phyloP scores from a whole-genome alignment of 2,888 invertebrate species.

The Xylophagus ater region DNA sequence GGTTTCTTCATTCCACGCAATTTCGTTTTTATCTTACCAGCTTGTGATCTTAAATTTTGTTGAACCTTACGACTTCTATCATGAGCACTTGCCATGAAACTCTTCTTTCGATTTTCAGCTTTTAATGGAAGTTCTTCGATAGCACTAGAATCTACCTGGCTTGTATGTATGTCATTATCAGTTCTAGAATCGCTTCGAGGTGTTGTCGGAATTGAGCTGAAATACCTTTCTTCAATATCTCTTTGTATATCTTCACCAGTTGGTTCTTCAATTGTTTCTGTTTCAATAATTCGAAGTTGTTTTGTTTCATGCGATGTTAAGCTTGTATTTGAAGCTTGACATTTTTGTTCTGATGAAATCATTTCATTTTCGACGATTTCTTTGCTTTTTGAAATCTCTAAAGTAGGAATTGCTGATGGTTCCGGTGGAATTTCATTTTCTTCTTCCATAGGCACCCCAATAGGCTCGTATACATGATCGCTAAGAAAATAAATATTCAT shows the following conservation, averaged over 20 bases:
- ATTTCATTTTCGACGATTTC: constrained; percentile 6
- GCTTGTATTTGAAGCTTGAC: constrained; percentile 30
- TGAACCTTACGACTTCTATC: constrained; percentile 47
- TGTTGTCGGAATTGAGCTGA: constrained; percentile 46
- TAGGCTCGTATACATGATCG: constrained; percentile 89
- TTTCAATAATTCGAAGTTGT: constrained; percentile 33
- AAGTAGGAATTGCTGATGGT: constrained; percentile 15
- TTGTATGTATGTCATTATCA: constrained; percentile 54
- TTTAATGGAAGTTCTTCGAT: constrained; percentile 52
- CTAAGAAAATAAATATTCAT: constrained; percentile 46
- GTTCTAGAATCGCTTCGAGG: constrained; percentile 47
- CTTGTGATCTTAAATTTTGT: constrained; percentile 56
- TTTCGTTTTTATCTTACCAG: constrained; percentile 59
- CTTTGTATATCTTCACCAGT: constrained; percentile 48
- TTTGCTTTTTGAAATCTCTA: constrained; percentile 9
- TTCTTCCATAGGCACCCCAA: constrained; percentile 51
- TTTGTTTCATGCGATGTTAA: constrained; percentile 43
- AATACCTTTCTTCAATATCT: constrained; percentile 52
- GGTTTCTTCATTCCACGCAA: constrained; percentile 50
- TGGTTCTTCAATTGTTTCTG: constrained; percentile 43
- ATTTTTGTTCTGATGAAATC: background rate
- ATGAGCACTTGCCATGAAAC: constrained; percentile 41
- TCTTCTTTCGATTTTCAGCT: constrained; percentile 45
- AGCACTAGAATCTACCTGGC: constrained; percentile 55
- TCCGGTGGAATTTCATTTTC: constrained; percentile 21